Base-by-base conservation (phyloP, 2,888 invertebrate genomes). In the Selenia dentaria region DNA sequence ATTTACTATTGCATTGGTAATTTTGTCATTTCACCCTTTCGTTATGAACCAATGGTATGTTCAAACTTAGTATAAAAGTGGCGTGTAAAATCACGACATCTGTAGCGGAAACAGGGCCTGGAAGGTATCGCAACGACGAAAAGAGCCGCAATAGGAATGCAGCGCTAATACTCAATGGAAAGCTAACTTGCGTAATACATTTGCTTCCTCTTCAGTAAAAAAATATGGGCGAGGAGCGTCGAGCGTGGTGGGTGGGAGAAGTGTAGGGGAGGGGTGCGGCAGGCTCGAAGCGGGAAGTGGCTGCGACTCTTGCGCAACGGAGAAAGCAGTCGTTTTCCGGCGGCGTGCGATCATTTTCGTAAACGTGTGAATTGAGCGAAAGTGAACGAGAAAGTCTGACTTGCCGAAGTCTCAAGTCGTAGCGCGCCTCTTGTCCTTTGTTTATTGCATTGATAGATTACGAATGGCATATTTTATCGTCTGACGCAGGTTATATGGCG, bases 361-460 rank as follows among this genome's bases (percentile, higher is more conserved):
- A 77, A 84, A 86, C 82, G 86, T 88, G 89, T 83, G 85, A 86
- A 87, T 84, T 83, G 75, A 87, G 83, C 86, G 87, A 87, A 89
- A 89, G 87, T 81, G 72, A 79, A 74, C 71, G 76, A 79, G 86
- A 86, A 84, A 83, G 84, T 75, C 43, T 38, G 33, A 33, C 26
- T 25, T 20, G 28, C 16, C 28, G 18, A 27, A 41, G 54, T 24
- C 54, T 31, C 18, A 32, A 44, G 50, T n/a, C 20, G 11, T 24
- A 22, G 20, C 34, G 20, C 34, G 18, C 11, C 36, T 33, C 32
- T 16, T 8, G 22, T 36, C 41, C 24, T 36, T 31, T 27, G 33
- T 33, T 33, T 25, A 3, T 4, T 25, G 22, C 8, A 22, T 8
- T 3, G 3, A 22, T 8, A 2, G 22, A 22, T 22, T 22, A 22